Base-by-base conservation (phyloP, 2,797 vertebrate genomes). In the Sebastiscus albofasciatus region DNA sequence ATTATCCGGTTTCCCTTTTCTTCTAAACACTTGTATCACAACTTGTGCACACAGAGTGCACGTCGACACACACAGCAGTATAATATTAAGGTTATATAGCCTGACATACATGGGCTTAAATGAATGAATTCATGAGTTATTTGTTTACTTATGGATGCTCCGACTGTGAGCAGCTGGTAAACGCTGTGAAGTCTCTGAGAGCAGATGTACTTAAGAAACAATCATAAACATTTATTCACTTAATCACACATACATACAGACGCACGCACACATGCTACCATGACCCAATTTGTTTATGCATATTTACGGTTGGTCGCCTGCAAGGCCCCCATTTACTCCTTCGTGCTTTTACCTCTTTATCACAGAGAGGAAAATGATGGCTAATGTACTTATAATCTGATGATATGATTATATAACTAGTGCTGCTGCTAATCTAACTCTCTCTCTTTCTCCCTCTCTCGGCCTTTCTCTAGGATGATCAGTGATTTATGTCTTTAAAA, bases 401-500 rank as follows among this genome's bases (percentile, higher is more conserved):
- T 93, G 84, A 89, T 79, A 74, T 79, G 59, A 88, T 90, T 85
- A 91, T 90, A 81, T 74, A 88, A 87, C 77, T 55, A 33, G 80
- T 82, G 81, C 56, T 75, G 77, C 56, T 75, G 77, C 85, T 87
- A 77, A 89, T 89, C 88, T 87, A 84, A 84, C 80, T 66, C 59
- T 73, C 77, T 59, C 80, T 54, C 81, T 8, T 75, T 69, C 79
- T 61, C 68, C 14, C 39, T 42, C 16, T 46, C 16, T 46, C 6
- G 18, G 80, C 31, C 82, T 81, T 83, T 88, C 81, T 88, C 79
- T 16, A 20, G 78, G 86, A 92, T 81, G 83, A 93, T 87, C 90
- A 75, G 80, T 88, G 90, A 94, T 93, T 92, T 88, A 92, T 92
- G 92, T 88, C 93, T 92, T 94, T 92, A 91, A 93, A 94, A 89